Base-by-base conservation (phyloP, 2,113 vertebrate species). In the Candoia aspera region DNA sequence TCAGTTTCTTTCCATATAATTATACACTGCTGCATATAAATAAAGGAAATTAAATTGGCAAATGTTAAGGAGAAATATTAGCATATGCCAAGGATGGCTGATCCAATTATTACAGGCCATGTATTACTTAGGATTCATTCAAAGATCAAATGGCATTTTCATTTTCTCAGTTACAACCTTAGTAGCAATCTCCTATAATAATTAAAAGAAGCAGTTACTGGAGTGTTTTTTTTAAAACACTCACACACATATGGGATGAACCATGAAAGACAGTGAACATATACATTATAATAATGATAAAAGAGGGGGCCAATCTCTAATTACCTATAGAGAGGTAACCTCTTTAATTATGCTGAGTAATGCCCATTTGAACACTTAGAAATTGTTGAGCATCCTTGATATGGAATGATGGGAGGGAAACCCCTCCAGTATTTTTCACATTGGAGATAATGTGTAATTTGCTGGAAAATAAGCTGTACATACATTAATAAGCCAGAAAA, bases 31-130 rank as follows among this genome's bases (percentile, higher is more conserved):
- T 86, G 64, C 92, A 83, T 85, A 94, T 93, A 95, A 93, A 94
- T 88, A 91, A 92, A 92, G 94, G 68, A 37, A 89, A 92, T 95
- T 95, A 95, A 97, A 96, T 93, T 94, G 73, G 89, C 84, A 91
- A 94, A 92, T 11, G 54, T 79, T 93, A 95, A 85, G 59, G 59
- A 57, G 60, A 89, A 88, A 79, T 15, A 60, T 83, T 53, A 33
- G 42, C 73, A 93, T 94, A 95, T 90, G 93, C 89, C 90, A 42
- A 87, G 23, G 88, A 90, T 0, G 24, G 85, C 73, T 96, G 92
- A 95, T 85, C 0, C 3, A 93, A 89, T 59, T 87, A 95, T 95
- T 92, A 95, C 12, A 79, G 91, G 95, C 89, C 91, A 62, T 92
- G 92, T 46, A 92, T 83, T 21, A 94, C 90, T 94, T 91, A 89